phyloP scores from a whole-genome alignment of 2,797 vertebrate species.

The Lithobates sylvaticus region DNA sequence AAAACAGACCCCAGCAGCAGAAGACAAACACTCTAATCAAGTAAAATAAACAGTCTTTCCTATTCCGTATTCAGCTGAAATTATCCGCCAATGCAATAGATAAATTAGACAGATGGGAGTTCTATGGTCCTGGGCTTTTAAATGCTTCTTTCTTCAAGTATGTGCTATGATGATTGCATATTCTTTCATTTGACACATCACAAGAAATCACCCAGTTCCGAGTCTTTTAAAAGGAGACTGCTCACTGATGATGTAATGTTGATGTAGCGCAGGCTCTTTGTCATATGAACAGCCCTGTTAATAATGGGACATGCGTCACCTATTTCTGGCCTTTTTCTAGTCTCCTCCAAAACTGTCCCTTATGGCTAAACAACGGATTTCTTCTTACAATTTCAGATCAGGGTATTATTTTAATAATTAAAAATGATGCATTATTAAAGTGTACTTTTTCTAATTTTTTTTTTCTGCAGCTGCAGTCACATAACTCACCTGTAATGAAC shows the following conservation, averaged over 20 bases:
- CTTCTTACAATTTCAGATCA: not conserved
- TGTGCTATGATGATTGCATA: slow-evolving; percentile 51
- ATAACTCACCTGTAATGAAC: too few species aligned
- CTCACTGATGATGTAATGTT: slow-evolving; percentile 48
- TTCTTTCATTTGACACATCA: slow-evolving; percentile 55
- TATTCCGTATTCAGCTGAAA: slow-evolving; percentile 39
- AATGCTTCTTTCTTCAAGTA: slow-evolving; percentile 53
- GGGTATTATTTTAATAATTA: not conserved
- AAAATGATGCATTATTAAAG: not conserved
- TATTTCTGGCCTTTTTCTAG: slow-evolving; percentile 9
- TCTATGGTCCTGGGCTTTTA: slow-evolving; percentile 45
- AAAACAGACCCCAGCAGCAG: slow-evolving; percentile 51
- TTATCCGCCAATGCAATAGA: slow-evolving; percentile 48
- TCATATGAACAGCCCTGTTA: slow-evolving; percentile 22
- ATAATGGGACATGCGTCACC: slow-evolving; percentile 34
- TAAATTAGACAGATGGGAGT: slow-evolving; percentile 60
- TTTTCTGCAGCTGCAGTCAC: too few species aligned
- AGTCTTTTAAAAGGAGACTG: slow-evolving; percentile 32
- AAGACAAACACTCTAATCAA: slow-evolving; percentile 57
- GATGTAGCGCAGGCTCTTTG: slow-evolving; percentile 38
- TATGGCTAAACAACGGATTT: not conserved
- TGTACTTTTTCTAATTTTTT: too few species aligned
- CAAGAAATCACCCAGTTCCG: slow-evolving; percentile 41
- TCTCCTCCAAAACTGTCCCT: not conserved
- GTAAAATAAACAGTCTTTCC: slow-evolving; percentile 52